Base-by-base conservation (phyloP, 2,888 invertebrate genomes). In the Folsomia manolachei region DNA sequence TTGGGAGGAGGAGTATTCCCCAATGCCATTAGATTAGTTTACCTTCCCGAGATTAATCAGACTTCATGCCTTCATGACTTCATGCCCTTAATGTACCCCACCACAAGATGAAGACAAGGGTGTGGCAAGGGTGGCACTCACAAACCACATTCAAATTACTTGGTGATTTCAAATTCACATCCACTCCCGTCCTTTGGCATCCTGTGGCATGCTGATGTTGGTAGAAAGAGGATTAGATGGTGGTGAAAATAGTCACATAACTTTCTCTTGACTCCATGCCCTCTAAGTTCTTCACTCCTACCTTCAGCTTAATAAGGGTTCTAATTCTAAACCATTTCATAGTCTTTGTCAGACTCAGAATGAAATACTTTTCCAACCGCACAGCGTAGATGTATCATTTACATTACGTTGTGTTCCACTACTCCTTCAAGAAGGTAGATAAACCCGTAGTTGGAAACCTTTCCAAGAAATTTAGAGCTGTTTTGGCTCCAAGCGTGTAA, bases 321-420 rank as follows among this genome's bases (percentile, higher is more conserved):
- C n/a, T n/a, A n/a, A n/a, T n/a, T n/a, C n/a, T n/a, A n/a, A n/a
- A n/a, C n/a, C n/a, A n/a, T n/a, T n/a, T n/a, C n/a, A n/a, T n/a
- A n/a, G n/a, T n/a, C n/a, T n/a, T n/a, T n/a, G n/a, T n/a, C n/a
- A n/a, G n/a, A n/a, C n/a, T n/a, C n/a, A n/a, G n/a, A n/a, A n/a
- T n/a, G n/a, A n/a, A n/a, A n/a, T n/a, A 39, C 39, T 14, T 39
- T 39, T 14, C 39, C 14, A 39, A 39, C 39, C 39, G 39, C 14
- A 39, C 39, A 39, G 39, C 39, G 39, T 9, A 39, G 14, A 27
- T 25, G 66, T 60, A 62, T 62, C 27, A 71, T 71, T 71, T 71
- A 68, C 68, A 71, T 71, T 61, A 56, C 56, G 7, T 56, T 56
- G 19, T 56, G 4, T 21, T n/a, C 19, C 52, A 67, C n/a, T n/a